Evolutionary conservation across 2,797 vertebrate species (phyloP).

Genomic region (Melanotaenia pygmaea): DNA sequence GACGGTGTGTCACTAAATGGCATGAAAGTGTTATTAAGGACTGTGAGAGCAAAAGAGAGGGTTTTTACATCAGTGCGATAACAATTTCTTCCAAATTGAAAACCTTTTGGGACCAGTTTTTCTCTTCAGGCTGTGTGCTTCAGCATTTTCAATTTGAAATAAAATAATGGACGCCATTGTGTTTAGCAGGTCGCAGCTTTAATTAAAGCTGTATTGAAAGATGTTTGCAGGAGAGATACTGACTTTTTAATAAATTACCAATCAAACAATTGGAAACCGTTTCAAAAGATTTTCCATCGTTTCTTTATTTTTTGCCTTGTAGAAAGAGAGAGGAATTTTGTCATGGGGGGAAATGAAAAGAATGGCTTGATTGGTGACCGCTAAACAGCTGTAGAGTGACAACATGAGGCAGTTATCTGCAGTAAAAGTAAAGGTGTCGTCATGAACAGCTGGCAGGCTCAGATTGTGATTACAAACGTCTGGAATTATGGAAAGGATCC

Average conservation of each 20-base stretch:
- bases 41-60: conserved; percentile 10
- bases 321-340: background rate
- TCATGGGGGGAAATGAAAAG: background rate
- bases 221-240: background rate
- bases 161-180: background rate
- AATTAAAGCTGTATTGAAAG: background rate
- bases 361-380: background rate
- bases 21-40: conserved; percentile 24
- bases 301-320: background rate
- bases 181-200: background rate
- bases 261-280: background rate
- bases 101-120: background rate
- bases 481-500: background rate
- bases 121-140: background rate
- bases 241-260: background rate
- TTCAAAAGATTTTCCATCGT: background rate
- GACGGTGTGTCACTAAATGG: conserved; percentile 23
- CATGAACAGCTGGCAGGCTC: background rate
- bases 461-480: background rate
- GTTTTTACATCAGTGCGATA: conserved; percentile 27
- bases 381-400: background rate
- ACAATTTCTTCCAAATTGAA: conserved; percentile 24
- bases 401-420: background rate
- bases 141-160: background rate
- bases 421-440: background rate